Evolutionary conservation across 2,113 vertebrate species (phyloP), one percentile per base, ranked within the genome.

Genomic region (Sakesphorus luctuosus): DNA sequence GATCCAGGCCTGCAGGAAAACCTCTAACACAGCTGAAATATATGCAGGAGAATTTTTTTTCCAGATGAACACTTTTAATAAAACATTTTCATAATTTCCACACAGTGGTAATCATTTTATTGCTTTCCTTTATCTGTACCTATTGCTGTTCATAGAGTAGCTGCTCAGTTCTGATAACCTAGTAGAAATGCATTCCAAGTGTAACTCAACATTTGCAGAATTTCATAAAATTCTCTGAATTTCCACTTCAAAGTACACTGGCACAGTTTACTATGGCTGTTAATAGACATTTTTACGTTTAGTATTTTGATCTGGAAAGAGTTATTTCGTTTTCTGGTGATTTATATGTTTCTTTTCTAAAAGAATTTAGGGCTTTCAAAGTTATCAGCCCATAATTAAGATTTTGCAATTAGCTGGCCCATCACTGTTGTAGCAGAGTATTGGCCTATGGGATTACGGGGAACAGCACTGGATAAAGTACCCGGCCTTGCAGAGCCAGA

Each of bases 181-280:
- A 67, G 52, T 87, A 65, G 90, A 95, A 97, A 96, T 31, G 36
- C 61, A 65, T 95, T 90, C 83, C 72, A 78, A 93, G 44, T 67
- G 40, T 78, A 90, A 86, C 59, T 77, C 35, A 89, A 66, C 76
- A 95, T 96, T 93, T 87, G 87, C 85, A 90, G 88, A 95, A 95
- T 95, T 93, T 93, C 75, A 94, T 88, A 85, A 91, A 97, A 84
- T 94, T 96, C 63, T 91, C 94, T 96, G 87, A 95, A 94, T 85
- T 94, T 96, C 80, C 92, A 93, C 87, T 97, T 97, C 93, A 93
- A 95, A 94, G 94, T 94, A 71, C 67, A 74, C 53, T 90, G 90
- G 80, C 69, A 90, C 75, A 85, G 86, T 87, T 95, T 96, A 96
- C 93, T 95, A 46, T 75, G 29, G 53, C 40, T 77, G 33, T 71